Base-by-base conservation (phyloP, 2,888 invertebrate species). In the Beris morrisii region DNA sequence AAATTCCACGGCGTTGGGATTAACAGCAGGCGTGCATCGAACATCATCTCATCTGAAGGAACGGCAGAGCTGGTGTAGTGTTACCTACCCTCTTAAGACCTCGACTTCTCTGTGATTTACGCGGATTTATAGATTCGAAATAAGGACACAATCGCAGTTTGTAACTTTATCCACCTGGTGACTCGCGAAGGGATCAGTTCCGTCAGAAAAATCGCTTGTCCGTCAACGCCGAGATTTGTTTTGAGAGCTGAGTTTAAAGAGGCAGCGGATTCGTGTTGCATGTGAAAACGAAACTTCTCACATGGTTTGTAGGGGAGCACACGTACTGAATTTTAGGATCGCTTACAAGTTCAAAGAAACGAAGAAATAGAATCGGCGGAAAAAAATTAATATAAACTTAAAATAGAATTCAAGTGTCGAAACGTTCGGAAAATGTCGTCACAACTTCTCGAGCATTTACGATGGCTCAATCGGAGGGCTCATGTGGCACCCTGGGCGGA, bases 321-420 rank as follows among this genome's bases (percentile, higher is more conserved):
- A 48, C 52, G 57, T 65, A 65, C 43, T 50, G 58, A 54, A 67
- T 67, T 65, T 64, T 57, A 65, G 44, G 59, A 65, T 43, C 63
- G 57, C 65, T 68, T 58, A 56, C 68, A 67, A 67, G 67, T 69
- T 69, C 64, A 69, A 12, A 38, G 55, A 67, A 69, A 69, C 57
- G 57, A 57, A 46, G 64, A 65, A 64, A 67, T 65, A 65, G 59
- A 54, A 65, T 48, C 57, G 66, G 64, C 57, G 64, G 22, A 55
- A 59, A 64, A 53, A 45, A 64, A 64, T 45, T 55, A 53, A 32
- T 46, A 50, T 38, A 38, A 52, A 61, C 68, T 65, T 61, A 68
- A 68, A 68, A 68, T 68, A 68, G 68, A 68, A 55, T 55, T 57
- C 56, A 54, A 59, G 48, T 67, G 65, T 67, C 55, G 67, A 65